phyloP scores from a whole-genome alignment of 2,113 vertebrate genomes.

The Nerophis ophidion region DNA sequence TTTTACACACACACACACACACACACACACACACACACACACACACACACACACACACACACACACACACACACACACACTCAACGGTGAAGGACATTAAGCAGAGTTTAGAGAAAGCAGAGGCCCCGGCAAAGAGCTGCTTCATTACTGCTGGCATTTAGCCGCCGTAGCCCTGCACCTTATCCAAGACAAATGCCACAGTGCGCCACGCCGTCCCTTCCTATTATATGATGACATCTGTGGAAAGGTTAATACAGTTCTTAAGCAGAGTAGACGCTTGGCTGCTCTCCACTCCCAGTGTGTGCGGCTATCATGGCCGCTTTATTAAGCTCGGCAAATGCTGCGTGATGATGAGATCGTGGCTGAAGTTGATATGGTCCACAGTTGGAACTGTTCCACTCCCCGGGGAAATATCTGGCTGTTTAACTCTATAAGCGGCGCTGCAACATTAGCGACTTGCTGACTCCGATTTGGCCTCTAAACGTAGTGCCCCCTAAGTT shows the following conservation, averaged over 20 bases:
- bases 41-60: neutral
- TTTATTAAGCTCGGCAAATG: neutral
- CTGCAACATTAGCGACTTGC: neutral
- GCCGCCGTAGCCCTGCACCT: constrained; percentile 50
- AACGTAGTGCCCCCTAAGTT: no score
- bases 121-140: constrained; percentile 37
- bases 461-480: neutral
- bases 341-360: neutral
- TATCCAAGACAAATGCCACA: constrained; percentile 65
- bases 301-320: constrained; percentile 4
- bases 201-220: constrained; percentile 37
- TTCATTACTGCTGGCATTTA: constrained; percentile 75
- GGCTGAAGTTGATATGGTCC: neutral
- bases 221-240: constrained; percentile 63
- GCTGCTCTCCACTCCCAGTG: constrained; percentile 15
- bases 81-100: constrained; percentile 37
- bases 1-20: neutral
- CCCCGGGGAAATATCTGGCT: neutral
- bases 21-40: no score
- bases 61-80: neutral
- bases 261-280: constrained; percentile 42
- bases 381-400: neutral
- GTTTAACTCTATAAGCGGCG: neutral
- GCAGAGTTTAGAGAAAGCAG: constrained; percentile 41
- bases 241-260: constrained; percentile 71